These are phyloP conservation scores for Andrena marginata DNA, from an alignment of 2,888 invertebrate species.

Conservation along the genomic window DNA sequence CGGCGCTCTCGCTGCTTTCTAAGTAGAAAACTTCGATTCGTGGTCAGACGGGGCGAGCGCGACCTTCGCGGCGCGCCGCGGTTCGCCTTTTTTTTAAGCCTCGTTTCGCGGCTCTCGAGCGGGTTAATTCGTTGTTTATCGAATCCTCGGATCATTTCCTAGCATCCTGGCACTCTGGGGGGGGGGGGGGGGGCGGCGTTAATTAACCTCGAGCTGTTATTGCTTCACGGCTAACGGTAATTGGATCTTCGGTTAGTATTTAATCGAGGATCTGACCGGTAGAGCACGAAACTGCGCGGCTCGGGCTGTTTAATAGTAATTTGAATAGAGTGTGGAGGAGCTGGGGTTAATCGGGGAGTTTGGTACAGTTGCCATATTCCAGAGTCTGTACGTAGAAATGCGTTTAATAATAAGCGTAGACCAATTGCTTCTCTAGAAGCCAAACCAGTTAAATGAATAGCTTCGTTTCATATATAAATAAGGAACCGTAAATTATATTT, in stretches of 20 bases:
- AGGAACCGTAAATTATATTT: too few relatives aligned
- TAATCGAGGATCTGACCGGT: neutral
- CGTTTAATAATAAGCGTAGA: too few relatives aligned
- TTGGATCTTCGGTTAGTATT: constrained; percentile 4
- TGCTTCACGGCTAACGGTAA: constrained; percentile 1
- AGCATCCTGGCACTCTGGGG: too few relatives aligned
- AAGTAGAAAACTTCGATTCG: constrained; percentile 69
- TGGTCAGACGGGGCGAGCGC: constrained; percentile 49
- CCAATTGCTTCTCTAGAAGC: too few relatives aligned
- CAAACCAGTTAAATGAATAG: too few relatives aligned
- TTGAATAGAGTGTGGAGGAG: neutral
- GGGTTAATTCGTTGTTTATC: neutral
- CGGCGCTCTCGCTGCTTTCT: constrained; percentile 25
- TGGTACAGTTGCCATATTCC: too few relatives aligned
- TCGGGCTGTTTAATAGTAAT: neutral
- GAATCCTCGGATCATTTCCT: neutral
- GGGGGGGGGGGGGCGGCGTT: neutral
- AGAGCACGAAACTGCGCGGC: neutral
- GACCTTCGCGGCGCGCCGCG: constrained; percentile 19
- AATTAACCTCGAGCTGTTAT: neutral
- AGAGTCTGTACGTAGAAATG: too few relatives aligned
- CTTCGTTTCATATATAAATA: too few relatives aligned
- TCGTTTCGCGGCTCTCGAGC: neutral
- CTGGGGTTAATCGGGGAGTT: neutral
- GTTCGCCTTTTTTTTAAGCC: constrained; percentile 23